Evolutionary conservation across 2,797 vertebrate species (phyloP), one percentile per base, ranked within the genome.

Genomic region (Phyllotis vaccarum): DNA sequence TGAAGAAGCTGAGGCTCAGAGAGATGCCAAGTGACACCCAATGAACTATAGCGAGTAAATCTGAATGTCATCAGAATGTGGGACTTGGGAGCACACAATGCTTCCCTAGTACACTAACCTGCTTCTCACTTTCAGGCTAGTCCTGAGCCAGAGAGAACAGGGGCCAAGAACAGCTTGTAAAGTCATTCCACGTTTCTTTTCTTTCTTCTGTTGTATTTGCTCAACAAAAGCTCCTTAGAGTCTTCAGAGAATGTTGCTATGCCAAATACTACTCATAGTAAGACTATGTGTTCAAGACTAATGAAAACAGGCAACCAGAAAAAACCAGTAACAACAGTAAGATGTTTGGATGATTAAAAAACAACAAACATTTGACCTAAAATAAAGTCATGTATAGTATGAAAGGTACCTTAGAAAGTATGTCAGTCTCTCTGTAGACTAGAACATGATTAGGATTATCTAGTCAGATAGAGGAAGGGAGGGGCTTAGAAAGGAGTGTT

Each of bases 351-450:
- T 70, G 11, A 91, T 29, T 87, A 46, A 79, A 9, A 43, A 64
- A n/a, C n/a, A n/a, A n/a, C n/a, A n/a, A 52, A 3, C 46, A 78
- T 37, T 79, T 64, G 81, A 1, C 62, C 70, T 58, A 52, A 56
- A 49, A 90, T 80, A 93, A 64, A 83, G 40, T 29, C 83, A 52
- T 56, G 58, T 96, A 78, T 72, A 72, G 19, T 58, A 14, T 58
- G 34, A 85, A 58, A 88, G 58, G 29, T 72, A 17, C 29, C 31
- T 60, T 66, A 34, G 6, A 64, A 74, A 88, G 24, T 66, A n/a
- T 74, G 24, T n/a, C 64, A 91, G 56, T 16, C 19, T 12, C 6
- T 78, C 70, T 92, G 6, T 2, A 86, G 52, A 8, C 49, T 40
- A 75, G 79, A 94, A 40, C 60, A 34, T 76, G 60, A 34, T 22